Conservation (phyloP, 2,797 vertebrate genomes). For the Rhincodon typus region DNA sequence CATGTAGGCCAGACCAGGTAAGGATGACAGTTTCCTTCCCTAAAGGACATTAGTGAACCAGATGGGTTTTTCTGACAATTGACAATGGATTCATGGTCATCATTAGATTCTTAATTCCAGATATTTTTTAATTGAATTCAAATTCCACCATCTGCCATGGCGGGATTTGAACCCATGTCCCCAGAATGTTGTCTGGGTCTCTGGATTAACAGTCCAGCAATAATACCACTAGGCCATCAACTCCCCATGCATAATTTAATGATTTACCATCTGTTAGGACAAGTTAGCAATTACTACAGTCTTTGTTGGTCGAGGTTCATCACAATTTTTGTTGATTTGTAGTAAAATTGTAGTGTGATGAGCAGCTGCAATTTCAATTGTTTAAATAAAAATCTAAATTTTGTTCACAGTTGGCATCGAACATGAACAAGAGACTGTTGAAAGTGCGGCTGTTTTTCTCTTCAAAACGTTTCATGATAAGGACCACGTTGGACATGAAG, state of each 20-base stretch:
- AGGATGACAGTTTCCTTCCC: no score
- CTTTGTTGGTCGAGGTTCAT: not conserved
- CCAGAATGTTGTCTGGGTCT: no score
- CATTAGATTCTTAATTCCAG: no score
- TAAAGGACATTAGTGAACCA: no score
- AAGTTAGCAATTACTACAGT: not conserved
- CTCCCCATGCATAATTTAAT: not conserved
- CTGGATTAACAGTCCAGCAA: no score
- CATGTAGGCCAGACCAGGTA: no score
- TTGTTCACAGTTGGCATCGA: slow-evolving; percentile 76
- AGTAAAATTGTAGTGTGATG: not conserved
- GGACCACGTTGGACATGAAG: slow-evolving; percentile 74
- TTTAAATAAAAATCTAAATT: not conserved
- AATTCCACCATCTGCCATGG: no score
- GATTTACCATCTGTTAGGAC: not conserved
- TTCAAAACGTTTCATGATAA: slow-evolving; percentile 82
- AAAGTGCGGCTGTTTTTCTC: slow-evolving; percentile 83
- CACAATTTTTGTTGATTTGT: not conserved
- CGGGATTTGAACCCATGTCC: no score
- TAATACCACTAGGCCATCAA: no score
- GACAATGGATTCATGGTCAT: no score
- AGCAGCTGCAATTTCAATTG: not conserved
- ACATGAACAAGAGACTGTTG: slow-evolving; percentile 76
- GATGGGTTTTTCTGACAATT: no score
- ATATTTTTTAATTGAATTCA: no score